phyloP scores from a whole-genome alignment of 2,888 invertebrate species.

The Apamea monoglypha region DNA sequence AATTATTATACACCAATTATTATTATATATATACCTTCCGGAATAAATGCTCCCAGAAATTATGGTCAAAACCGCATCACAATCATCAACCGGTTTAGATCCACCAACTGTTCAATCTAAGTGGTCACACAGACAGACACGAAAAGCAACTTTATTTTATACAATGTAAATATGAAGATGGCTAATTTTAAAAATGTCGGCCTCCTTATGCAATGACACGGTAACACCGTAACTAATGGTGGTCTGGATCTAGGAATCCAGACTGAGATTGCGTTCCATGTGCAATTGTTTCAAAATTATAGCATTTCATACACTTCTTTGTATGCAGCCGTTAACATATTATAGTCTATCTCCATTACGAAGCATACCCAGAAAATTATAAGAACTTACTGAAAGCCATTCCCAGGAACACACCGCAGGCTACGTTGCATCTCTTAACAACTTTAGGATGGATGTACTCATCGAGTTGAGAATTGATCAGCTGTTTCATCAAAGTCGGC shows the following conservation, averaged over 20 bases:
- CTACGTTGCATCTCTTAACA: slow-evolving; percentile 67
- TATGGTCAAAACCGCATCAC: background rate
- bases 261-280: background rate
- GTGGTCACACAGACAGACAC: background rate
- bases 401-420: slow-evolving; percentile 64
- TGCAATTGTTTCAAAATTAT: background rate
- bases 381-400: slow-evolving; percentile 72
- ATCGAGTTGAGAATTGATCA: slow-evolving; percentile 69
- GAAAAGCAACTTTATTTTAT: background rate
- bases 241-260: background rate
- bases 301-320: background rate
- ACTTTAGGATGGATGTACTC: slow-evolving; percentile 71
- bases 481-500: slow-evolving; percentile 71
- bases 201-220: background rate
- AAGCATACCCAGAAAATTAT: background rate
- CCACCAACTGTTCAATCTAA: background rate
- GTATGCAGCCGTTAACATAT: background rate
- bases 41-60: background rate
- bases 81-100: background rate
- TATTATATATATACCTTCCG: background rate
- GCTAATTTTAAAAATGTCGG: background rate
- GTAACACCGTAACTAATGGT: background rate
- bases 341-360: background rate
- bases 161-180: background rate
- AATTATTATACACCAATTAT: background rate